phyloP scores from a whole-genome alignment of 23 tunicate species.

The Ciona savignyi region DNA sequence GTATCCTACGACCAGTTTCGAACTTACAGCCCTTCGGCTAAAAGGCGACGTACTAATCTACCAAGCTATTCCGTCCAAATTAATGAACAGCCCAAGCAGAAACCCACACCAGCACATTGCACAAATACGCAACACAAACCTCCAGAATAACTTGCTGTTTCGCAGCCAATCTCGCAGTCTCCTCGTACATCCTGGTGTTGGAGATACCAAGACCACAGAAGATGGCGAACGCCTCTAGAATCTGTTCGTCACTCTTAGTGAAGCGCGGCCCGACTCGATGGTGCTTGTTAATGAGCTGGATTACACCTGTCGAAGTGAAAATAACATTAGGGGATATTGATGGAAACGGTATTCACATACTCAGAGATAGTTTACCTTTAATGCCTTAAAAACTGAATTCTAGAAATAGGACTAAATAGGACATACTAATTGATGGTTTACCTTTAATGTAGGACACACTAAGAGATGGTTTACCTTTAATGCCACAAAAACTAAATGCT shows the following conservation, averaged over 20 bases:
- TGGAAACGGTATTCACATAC: no score
- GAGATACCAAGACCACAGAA: conserved; percentile 95
- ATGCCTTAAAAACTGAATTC: no score
- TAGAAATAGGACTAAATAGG: no score
- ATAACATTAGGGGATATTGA: no score
- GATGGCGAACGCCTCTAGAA: conserved; percentile 85
- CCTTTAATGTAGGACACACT: neutral
- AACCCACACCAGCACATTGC: no score
- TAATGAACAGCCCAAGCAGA: no score
- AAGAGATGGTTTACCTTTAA: neutral
- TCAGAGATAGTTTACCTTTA: no score
- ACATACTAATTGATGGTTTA: no score
- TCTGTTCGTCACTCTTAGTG: conserved; percentile 74
- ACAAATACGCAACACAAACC: conserved; percentile 14
- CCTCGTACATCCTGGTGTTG: conserved; percentile 72
- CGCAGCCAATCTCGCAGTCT: conserved; percentile 74
- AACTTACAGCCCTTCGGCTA: no score
- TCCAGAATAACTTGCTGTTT: conserved; percentile 81
- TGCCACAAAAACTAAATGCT: neutral
- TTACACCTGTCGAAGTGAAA: conserved; percentile 50
- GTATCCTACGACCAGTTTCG: no score
- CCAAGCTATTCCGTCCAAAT: no score
- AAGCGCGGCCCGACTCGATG: conserved; percentile 33
- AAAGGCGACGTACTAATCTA: no score
- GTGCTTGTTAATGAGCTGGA: conserved; percentile 75